Percentiles rank a stretch among this genome's conserved stretches.
phyloP scores from a whole-genome alignment of 2,888 invertebrate species.

The Odontomyia ornata region DNA sequence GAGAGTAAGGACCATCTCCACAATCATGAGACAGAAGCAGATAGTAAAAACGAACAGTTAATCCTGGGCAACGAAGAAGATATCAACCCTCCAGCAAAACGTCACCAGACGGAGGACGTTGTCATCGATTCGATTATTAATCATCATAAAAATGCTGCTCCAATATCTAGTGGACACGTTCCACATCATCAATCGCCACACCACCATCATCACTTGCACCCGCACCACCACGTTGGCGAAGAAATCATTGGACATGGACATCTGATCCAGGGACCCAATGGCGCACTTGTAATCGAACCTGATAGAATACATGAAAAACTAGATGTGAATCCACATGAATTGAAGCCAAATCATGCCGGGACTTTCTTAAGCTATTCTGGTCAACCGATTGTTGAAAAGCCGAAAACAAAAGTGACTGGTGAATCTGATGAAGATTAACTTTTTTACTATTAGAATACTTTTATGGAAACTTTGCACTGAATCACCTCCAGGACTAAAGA shows the following conservation, averaged over 20 bases:
- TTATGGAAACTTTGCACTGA: background rate
- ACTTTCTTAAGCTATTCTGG: constrained; percentile 68
- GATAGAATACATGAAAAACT: constrained; percentile 65
- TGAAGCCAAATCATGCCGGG: constrained; percentile 70
- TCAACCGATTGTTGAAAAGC: background rate
- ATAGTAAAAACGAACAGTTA: background rate
- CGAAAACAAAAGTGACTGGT: background rate
- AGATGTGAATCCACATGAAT: constrained; percentile 69
- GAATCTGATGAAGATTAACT: background rate
- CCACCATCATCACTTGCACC: constrained; percentile 40
- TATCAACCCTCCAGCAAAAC: background rate
- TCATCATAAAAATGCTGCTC: background rate
- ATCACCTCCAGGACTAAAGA: background rate
- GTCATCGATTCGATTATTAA: constrained; percentile 6
- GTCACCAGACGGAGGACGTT: constrained; percentile 10
- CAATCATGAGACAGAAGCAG: background rate
- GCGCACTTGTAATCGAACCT: constrained; percentile 66
- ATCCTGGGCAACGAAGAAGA: background rate
- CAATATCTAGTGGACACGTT: background rate
- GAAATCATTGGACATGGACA: constrained; percentile 59
- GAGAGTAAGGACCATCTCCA: background rate
- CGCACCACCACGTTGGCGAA: constrained; percentile 48
- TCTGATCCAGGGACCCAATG: constrained; percentile 67
- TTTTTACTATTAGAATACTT: background rate
- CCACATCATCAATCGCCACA: constrained; percentile 7